Base-by-base conservation (phyloP, 2,888 invertebrate genomes). In the Acanthopleura granulata region DNA sequence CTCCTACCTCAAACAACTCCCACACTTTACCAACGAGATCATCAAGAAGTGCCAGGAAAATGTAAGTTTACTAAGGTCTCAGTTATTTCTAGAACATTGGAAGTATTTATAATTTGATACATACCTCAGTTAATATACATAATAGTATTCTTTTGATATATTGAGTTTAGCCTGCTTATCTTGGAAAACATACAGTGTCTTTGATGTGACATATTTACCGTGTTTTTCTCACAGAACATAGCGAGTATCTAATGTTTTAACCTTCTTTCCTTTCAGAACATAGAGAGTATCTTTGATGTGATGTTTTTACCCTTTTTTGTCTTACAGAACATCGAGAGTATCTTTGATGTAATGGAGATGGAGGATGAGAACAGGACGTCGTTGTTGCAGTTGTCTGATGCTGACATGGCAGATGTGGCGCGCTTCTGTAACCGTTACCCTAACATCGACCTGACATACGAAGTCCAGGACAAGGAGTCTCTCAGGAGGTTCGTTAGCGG, bases 341-440 rank as follows among this genome's bases (percentile, higher is more conserved):
- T 98, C 25, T 98, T 98, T 91, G 97, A 98, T 89, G 94, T 98
- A 77, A 96, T 98, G 95, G 97, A 98, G 89, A 91, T 98, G 83
- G 97, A 98, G 86, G 98, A 98, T 89, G 92, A 92, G 15, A 95
- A 95, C 74, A 95, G 98, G 62, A 94, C 96, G 76, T 94, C 93
- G 40, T 82, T 93, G 85, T 92, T 99, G 74, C 88, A 91, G 78
- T 86, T 93, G 85, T 93, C 93, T 0, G 95, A 97, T 77, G 89
- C 93, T 0, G 96, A 99, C 92, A 97, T 99, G 95, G 96, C 96
- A 0, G 99, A 99, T 90, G 99, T 99, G 0, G 99, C 99, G 0
- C 93, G 96, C 61, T 99, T 99, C 93, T 99, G 99, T 91, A 99
- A 99, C 92, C 93, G 98, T 75, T 99, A 99, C 91, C 99, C 99